These are phyloP conservation scores for Aptenodytes patagonicus DNA, from an alignment of 2,113 vertebrate species.

Conservation along the genomic window DNA sequence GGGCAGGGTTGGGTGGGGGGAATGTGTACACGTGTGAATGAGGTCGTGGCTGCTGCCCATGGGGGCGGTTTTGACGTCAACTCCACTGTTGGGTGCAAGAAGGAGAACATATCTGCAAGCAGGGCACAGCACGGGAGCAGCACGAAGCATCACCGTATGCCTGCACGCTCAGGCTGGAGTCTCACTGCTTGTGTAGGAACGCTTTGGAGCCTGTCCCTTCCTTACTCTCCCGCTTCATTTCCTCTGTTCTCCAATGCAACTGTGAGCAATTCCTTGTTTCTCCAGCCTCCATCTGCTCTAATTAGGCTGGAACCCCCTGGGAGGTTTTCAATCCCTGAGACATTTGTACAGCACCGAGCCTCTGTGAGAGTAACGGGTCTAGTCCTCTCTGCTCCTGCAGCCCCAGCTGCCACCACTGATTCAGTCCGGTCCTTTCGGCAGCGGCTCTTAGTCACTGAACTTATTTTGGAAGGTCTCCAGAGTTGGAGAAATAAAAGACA, in stretches of 20 bases:
- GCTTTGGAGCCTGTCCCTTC: neutral
- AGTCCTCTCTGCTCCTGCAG: neutral
- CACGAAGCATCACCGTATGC: rapidly evolving
- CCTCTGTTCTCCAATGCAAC: neutral
- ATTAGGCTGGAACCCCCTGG: neutral
- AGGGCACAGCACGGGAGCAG: neutral
- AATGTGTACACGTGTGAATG: neutral
- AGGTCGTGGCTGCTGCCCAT: neutral
- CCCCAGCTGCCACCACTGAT: neutral
- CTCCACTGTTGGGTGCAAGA: neutral
- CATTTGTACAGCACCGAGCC: neutral
- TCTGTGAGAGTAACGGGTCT: neutral
- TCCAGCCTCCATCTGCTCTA: neutral
- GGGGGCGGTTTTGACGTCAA: neutral
- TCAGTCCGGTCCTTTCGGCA: neutral
- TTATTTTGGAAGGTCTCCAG: conserved; percentile 25
- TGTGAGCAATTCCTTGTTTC: neutral
- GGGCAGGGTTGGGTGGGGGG: neutral
- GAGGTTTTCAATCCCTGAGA: neutral
- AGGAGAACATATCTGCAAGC: neutral
- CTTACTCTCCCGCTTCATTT: neutral
- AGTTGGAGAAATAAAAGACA: neutral
- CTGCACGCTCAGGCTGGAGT: neutral
- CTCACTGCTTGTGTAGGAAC: neutral
- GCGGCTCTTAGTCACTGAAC: neutral